Evolutionary conservation across 1,140 invertebrate genomes (phyloP).

Genomic region (Bombus difficillimus): DNA sequence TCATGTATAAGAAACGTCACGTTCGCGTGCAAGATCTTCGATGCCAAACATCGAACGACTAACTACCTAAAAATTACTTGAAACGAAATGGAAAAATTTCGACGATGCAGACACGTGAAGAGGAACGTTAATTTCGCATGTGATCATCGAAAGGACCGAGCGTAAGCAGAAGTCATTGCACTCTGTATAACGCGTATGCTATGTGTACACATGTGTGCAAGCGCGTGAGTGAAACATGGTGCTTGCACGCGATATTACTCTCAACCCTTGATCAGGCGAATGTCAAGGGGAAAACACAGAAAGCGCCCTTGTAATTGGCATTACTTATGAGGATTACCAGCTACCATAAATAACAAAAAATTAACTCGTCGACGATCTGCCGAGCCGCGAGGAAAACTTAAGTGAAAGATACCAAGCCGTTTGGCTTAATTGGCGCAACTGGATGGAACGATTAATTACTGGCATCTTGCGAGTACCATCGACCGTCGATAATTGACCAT

Average conservation of each 20-base stretch:
- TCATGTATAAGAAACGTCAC: no score
- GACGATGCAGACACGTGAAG: background rate
- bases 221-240: background rate
- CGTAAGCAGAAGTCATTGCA: slow-evolving; percentile 28
- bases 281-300: background rate
- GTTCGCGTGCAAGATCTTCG: background rate
- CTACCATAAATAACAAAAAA: slow-evolving; percentile 51
- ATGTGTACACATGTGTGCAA: background rate
- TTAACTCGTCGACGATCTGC: slow-evolving; percentile 34
- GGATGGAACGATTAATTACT: slow-evolving; percentile 36
- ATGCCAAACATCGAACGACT: background rate
- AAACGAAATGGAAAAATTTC: background rate
- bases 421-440: slow-evolving; percentile 42
- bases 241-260: background rate
- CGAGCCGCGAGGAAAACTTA: slow-evolving; percentile 11
- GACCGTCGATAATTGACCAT: slow-evolving; percentile 35
- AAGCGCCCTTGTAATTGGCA: slow-evolving; percentile 36
- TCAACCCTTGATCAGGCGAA: background rate
- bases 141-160: background rate
- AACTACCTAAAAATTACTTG: background rate
- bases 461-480: background rate
- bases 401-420: slow-evolving; percentile 41
- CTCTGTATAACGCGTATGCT: background rate
- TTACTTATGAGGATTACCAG: slow-evolving; percentile 39
- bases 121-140: background rate